These are phyloP conservation scores for Aegithalos caudatus DNA, from an alignment of 2,113 vertebrate species.

Conservation along the genomic window DNA sequence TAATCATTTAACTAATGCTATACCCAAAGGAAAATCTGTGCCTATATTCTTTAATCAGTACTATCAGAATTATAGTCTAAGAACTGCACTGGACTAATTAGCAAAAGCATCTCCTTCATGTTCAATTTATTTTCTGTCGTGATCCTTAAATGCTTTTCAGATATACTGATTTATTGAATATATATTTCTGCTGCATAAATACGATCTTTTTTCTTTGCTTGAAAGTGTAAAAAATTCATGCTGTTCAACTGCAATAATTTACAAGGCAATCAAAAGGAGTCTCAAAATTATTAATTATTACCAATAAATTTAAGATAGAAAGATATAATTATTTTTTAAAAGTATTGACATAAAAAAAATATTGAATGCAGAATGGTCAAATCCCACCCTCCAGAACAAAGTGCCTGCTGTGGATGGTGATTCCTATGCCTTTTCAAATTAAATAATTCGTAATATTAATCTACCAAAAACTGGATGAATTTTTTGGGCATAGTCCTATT, in stretches of 20 bases:
- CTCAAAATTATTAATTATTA: not conserved
- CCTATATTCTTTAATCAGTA: not conserved
- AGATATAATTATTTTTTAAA: not conserved
- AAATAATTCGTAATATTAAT: not conserved
- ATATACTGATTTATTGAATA: slow-evolving; percentile 2
- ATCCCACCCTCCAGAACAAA: not conserved
- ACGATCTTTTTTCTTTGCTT: not conserved
- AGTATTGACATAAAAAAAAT: not conserved
- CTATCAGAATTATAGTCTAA: not conserved
- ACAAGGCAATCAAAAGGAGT: not conserved
- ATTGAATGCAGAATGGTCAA: not conserved
- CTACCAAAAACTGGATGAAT: not conserved
- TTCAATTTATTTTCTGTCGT: not conserved
- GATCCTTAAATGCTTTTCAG: slow-evolving; percentile 4
- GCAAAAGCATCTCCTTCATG: not conserved
- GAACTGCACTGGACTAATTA: slow-evolving; percentile 14
- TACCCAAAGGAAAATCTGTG: not conserved
- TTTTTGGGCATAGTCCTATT: not conserved
- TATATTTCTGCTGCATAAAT: not conserved
- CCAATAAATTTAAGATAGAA: not conserved
- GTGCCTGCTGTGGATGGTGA: not conserved
- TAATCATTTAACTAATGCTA: not conserved
- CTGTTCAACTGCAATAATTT: not conserved
- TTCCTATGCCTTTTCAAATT: not conserved
- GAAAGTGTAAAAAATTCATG: not conserved